Conservation (phyloP, 1,140 invertebrate species). For the Pseudomyrmex cubaensis region DNA sequence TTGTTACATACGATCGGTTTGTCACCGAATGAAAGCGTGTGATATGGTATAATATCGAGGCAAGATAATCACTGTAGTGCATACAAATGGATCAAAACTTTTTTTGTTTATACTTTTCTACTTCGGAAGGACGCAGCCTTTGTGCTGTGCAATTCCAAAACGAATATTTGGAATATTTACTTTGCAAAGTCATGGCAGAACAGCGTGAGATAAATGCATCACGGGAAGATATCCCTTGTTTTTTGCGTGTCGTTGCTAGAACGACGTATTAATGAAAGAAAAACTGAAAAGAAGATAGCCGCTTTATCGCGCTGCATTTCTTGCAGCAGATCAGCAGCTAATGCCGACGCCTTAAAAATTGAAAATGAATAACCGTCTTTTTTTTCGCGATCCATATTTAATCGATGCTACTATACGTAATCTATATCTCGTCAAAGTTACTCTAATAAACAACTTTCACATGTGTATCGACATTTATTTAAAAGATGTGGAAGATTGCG, state of each 20-base stretch:
- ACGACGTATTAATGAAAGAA: neutral
- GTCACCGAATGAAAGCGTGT: neutral
- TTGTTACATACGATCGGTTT: neutral
- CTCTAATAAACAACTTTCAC: neutral
- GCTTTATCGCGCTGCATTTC: neutral
- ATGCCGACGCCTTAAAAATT: neutral
- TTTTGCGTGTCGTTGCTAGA: conserved; percentile 13
- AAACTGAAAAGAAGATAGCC: neutral
- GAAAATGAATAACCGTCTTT: neutral
- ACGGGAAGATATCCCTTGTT: neutral
- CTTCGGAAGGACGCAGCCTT: neutral
- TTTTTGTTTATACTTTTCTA: neutral
- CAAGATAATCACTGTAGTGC: conserved; percentile 13
- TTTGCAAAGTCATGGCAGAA: conserved; percentile 49
- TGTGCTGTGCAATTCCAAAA: conserved; percentile 37
- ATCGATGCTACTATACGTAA: neutral
- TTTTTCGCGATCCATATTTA: conserved; percentile 31
- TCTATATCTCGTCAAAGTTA: neutral
- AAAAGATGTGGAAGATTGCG: neutral
- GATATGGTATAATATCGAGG: conserved; percentile 5
- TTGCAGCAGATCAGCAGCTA: neutral
- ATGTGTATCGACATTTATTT: neutral
- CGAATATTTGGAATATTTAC: conserved; percentile 23
- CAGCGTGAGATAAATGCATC: conserved; percentile 27
- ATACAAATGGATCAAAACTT: conserved; percentile 27